Evolutionary conservation across 2,888 invertebrate genomes (phyloP).

Genomic region (Apocheima hispidaria): DNA sequence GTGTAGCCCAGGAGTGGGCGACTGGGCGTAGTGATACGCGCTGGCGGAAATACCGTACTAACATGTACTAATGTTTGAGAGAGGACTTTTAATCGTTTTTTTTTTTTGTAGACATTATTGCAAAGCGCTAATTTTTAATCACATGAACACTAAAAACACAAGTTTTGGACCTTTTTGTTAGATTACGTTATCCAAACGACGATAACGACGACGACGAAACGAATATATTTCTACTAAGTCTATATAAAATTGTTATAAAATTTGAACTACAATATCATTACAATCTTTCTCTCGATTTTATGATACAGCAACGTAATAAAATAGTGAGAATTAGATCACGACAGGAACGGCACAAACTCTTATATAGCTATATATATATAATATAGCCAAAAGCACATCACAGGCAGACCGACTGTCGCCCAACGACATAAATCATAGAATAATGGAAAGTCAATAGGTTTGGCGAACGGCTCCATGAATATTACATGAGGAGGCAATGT

Average conservation of each 20-base stretch:
- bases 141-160: no score
- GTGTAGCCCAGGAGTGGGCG: neutral
- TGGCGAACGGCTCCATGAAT: conserved; percentile 34
- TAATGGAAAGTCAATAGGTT: conserved; percentile 40
- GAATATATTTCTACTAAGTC: no score
- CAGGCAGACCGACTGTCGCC: conserved; percentile 37
- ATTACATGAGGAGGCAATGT: conserved; percentile 29
- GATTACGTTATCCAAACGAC: no score
- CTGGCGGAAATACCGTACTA: neutral
- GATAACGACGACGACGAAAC: no score
- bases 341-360: neutral
- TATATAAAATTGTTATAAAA: no score
- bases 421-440: conserved; percentile 35
- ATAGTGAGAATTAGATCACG: neutral
- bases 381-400: conserved; percentile 12
- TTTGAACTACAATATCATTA: neutral
- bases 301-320: neutral
- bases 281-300: neutral
- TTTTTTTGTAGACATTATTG: neutral
- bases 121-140: no score
- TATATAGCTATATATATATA: neutral
- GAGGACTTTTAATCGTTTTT: neutral
- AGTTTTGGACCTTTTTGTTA: neutral
- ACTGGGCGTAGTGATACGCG: neutral
- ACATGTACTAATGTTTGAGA: neutral